These are phyloP conservation scores for Boloria euphrosyne DNA, from an alignment of 2,888 invertebrate genomes.

Conservation along the genomic window DNA sequence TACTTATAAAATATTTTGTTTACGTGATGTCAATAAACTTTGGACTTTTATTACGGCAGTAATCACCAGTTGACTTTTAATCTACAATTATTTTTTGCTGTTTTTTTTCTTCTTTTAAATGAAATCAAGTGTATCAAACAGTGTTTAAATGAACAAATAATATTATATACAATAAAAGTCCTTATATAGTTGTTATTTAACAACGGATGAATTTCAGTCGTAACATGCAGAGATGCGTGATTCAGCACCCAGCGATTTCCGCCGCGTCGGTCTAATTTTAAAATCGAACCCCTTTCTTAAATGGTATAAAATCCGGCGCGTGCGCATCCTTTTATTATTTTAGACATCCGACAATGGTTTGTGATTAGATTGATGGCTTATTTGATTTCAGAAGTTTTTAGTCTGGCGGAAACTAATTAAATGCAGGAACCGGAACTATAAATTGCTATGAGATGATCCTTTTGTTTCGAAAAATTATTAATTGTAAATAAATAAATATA, in stretches of 20 bases:
- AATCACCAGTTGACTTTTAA: too few species aligned
- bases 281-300: constrained; percentile 66
- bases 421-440: constrained; percentile 8
- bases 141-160: too few species aligned
- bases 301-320: constrained; percentile 76
- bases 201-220: constrained; percentile 22
- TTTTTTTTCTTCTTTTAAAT: too few species aligned
- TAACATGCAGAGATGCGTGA: constrained; percentile 49
- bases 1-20: too few species aligned
- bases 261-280: constrained; percentile 74
- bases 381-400: constrained; percentile 32
- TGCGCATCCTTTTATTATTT: constrained; percentile 75
- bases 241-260: constrained; percentile 74
- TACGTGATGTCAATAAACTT: too few species aligned
- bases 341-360: constrained; percentile 52
- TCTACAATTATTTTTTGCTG: too few species aligned
- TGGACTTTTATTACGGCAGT: too few species aligned
- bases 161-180: not conserved
- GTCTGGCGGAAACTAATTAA: constrained; percentile 32
- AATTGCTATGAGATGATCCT: not conserved
- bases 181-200: constrained; percentile 24
- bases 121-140: too few species aligned
- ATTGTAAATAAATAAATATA: too few species aligned
- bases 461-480: too few species aligned
- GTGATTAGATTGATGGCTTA: constrained; percentile 42